Base-by-base conservation (phyloP, 2,797 vertebrate genomes). In the Muscicapa comitata region DNA sequence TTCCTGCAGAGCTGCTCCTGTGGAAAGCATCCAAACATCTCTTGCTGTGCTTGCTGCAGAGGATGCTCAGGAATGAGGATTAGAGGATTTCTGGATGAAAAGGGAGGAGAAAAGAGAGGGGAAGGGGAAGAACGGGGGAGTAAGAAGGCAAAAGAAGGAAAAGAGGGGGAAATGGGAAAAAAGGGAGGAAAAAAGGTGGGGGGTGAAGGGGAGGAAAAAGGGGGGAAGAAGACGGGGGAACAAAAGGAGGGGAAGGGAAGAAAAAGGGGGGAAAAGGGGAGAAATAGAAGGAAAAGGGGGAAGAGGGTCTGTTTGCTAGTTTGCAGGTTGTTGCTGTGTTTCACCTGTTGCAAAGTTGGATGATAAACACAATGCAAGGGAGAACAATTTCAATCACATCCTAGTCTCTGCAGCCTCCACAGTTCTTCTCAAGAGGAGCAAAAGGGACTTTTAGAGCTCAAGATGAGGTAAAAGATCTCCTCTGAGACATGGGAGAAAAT, bases 121-220 rank as follows among this genome's bases (percentile, higher is more conserved):
- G 2, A 45, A 37, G 21, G 25, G 35, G 29, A 51, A 61, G 24
- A 47, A 66, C 6, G 5, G 9, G 21, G 6, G 26, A 31, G 10
- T 10, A 42, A 10, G 31, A 40, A 13, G 17, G 17, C 8, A 29
- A 21, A 25, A 11, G 11, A 7, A 12, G 33, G 17, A 31, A 53
- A 37, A 53, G 7, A 28, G 8, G 13, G 10, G 9, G 5, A 21
- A 45, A 18, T 15, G 21, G 25, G 8, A 15, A 8, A 28, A 35
- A 24, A 37, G 6, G 8, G 8, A 6, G 15, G 26, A 6, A 25
- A 35, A 50, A 18, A 5, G 17, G 17, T 3, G 2, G 4, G 17
- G 17, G 17, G 10, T 4, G 38, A 12, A 28, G 4, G 6, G 20
- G 7, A 7, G 18, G 9, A 6, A 35, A 17, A 59, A 42, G 5